A percentile compares a stretch with the other conserved stretches of the same genome.
Conservation (phyloP, 2,113 vertebrate genomes). For the Equus przewalskii region DNA sequence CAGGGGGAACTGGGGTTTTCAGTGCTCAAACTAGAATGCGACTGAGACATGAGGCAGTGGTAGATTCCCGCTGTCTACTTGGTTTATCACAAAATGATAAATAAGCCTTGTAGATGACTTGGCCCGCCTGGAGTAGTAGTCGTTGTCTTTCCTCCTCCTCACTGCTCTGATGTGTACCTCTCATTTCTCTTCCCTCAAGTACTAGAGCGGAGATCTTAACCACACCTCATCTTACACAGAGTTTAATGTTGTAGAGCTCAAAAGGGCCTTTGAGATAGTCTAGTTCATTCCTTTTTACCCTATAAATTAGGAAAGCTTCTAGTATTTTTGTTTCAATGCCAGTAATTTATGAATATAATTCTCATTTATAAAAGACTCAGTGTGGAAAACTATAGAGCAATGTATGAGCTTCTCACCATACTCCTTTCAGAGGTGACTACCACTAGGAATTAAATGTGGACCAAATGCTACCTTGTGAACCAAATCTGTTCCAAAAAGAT, state of each 20-base stretch:
- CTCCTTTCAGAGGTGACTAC: neutral
- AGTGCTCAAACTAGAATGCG: too few relatives aligned
- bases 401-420: neutral
- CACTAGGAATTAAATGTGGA: neutral
- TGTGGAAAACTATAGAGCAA: neutral
- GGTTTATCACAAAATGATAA: neutral
- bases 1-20: too few relatives aligned
- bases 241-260: neutral
- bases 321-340: neutral
- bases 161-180: neutral
- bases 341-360: neutral
- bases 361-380: neutral
- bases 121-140: too few relatives aligned
- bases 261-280: neutral
- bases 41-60: rapidly evolving
- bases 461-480: neutral
- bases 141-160: neutral
- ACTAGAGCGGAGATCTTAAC: neutral
- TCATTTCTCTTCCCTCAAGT: neutral
- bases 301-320: neutral
- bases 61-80: neutral
- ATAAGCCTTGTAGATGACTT: neutral
- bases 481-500: neutral
- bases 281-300: neutral
- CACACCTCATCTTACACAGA: neutral